These are phyloP conservation scores for Spermophilus dauricus DNA, from an alignment of 2,113 vertebrate species.

Conservation along the genomic window DNA sequence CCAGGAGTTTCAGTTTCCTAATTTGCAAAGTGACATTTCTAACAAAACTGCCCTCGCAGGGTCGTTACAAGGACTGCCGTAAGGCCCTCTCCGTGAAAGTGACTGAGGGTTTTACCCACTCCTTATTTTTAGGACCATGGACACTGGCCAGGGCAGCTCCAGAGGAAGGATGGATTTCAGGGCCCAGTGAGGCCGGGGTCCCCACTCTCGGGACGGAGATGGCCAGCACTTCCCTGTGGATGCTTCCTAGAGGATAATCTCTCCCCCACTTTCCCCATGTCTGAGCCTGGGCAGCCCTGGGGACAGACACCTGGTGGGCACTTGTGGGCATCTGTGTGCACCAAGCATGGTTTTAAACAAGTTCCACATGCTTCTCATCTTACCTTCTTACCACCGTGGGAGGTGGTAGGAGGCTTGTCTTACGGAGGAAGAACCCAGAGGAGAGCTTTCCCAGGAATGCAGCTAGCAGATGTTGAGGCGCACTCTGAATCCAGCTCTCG, in stretches of 20 bases:
- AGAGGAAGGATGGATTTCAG: not conserved
- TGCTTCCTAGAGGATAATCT: too few species aligned
- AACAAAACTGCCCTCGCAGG: not conserved
- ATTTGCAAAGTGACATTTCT: not conserved
- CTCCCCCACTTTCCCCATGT: rapidly evolving
- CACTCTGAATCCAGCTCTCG: not conserved
- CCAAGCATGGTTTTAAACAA: not conserved
- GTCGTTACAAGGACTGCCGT: rapidly evolving
- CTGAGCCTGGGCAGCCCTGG: not conserved
- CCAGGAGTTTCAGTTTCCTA: not conserved
- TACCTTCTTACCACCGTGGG: not conserved
- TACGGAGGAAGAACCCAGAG: not conserved
- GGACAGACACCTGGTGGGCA: not conserved
- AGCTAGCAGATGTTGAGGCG: rapidly evolving
- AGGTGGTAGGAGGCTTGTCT: too few species aligned
- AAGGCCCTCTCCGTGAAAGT: not conserved
- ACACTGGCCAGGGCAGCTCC: not conserved
- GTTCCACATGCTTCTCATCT: not conserved
- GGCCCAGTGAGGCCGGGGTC: not conserved
- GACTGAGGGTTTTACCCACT: not conserved
- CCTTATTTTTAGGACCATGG: not conserved
- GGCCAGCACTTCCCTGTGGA: not conserved
- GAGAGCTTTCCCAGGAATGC: not conserved
- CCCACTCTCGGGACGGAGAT: not conserved
- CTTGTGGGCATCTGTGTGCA: too few species aligned